These are phyloP conservation scores for Dromaius novaehollandiae DNA, from an alignment of 2,113 vertebrate genomes.

Conservation along the genomic window DNA sequence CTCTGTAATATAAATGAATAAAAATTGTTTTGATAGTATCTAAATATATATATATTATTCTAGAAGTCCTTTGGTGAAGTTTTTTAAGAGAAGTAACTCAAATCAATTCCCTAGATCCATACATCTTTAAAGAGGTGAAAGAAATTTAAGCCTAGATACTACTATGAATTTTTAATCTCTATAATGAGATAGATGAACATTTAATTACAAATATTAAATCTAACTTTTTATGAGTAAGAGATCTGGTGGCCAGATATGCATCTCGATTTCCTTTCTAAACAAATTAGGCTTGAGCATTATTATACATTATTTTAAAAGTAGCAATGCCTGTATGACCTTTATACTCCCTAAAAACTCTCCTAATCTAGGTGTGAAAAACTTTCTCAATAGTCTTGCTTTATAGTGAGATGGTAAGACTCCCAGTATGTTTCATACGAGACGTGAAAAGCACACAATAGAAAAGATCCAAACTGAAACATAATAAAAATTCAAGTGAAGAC, in stretches of 20 bases:
- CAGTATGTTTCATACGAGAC: background rate
- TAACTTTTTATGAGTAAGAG: background rate
- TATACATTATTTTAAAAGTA: background rate
- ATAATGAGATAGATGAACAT: background rate
- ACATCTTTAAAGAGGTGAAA: background rate
- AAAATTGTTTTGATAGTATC: background rate
- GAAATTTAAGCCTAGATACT: background rate
- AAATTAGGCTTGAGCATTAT: background rate
- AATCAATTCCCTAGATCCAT: background rate
- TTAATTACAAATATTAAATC: background rate
- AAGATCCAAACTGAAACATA: background rate
- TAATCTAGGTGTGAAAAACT: background rate
- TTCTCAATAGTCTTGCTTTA: background rate
- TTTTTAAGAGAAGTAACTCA: background rate
- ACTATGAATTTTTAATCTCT: background rate
- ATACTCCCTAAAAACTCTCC: background rate
- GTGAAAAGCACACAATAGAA: background rate
- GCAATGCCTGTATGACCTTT: background rate
- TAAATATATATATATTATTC: background rate
- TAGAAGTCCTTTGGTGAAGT: background rate
- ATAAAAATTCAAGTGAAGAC: background rate
- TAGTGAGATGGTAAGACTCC: background rate
- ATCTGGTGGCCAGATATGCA: background rate
- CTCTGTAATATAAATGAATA: background rate
- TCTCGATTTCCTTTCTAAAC: background rate